Conservation (phyloP, 2,797 vertebrate species). For the Cirrhinus molitorella region DNA sequence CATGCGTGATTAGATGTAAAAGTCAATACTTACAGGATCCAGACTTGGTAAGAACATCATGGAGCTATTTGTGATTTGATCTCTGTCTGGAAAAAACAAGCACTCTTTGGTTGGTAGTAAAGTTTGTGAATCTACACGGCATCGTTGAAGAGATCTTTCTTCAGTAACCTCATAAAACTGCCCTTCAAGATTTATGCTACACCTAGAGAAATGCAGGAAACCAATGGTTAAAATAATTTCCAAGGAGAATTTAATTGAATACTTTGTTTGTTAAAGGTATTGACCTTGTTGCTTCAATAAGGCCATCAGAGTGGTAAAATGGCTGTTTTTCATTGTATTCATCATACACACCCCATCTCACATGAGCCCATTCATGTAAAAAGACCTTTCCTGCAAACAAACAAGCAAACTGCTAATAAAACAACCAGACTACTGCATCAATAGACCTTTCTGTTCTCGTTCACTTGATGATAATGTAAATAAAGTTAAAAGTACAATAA, state of each 20-base stretch:
- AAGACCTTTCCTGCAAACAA: neutral
- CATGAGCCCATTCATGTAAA: no score
- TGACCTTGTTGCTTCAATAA: neutral
- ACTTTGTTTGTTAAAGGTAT: neutral
- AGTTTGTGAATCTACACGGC: slow-evolving; percentile 65
- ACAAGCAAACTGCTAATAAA: neutral
- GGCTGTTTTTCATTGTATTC: no score
- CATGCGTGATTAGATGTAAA: neutral
- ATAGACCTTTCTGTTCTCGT: neutral
- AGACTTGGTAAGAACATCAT: slow-evolving; percentile 76
- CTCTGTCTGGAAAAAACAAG: slow-evolving; percentile 68
- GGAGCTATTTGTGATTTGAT: slow-evolving; percentile 69
- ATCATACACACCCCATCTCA: no score
- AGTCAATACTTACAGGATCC: slow-evolving; percentile 70
- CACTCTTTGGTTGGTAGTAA: slow-evolving; percentile 69
- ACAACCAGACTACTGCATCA: slow-evolving; percentile 50
- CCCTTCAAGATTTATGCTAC: slow-evolving; percentile 68
- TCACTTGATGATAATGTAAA: neutral
- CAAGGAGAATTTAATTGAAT: neutral
- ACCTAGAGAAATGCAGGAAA: slow-evolving; percentile 65
- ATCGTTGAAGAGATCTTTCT: slow-evolving; percentile 60
- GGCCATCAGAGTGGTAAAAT: no score
- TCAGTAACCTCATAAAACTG: slow-evolving; percentile 58
- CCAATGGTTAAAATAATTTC: neutral
- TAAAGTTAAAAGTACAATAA: neutral